These are phyloP conservation scores for Phocides pigmalion DNA, from an alignment of 1,140 invertebrate genomes.

Conservation along the genomic window DNA sequence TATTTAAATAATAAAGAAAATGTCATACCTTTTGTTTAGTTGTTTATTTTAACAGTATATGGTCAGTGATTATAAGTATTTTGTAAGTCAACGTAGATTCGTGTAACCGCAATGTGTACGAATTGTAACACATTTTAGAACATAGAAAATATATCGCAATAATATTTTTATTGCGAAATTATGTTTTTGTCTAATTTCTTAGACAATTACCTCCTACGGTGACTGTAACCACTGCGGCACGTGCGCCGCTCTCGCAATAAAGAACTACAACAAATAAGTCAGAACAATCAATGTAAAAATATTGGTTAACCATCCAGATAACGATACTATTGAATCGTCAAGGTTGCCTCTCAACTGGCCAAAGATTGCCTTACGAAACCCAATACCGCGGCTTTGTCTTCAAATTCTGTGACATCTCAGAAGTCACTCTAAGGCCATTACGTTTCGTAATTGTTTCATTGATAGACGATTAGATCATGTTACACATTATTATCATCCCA, in stretches of 20 bases:
- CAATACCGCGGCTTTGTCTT: slow-evolving; percentile 48
- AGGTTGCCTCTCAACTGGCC: slow-evolving; percentile 46
- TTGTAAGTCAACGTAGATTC: too few relatives aligned
- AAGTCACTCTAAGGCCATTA: slow-evolving; percentile 41
- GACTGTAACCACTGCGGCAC: slow-evolving; percentile 40
- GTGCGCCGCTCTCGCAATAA: slow-evolving; percentile 40
- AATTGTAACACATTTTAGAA: background rate
- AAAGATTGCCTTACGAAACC: slow-evolving; percentile 48
- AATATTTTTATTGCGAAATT: slow-evolving; percentile 15
- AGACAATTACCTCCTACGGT: slow-evolving; percentile 40
- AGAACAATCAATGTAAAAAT: slow-evolving; percentile 44
- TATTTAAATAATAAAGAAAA: too few relatives aligned
- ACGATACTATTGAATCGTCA: slow-evolving; percentile 50
- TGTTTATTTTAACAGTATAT: too few relatives aligned
- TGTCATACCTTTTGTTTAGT: too few relatives aligned
- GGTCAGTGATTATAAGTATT: too few relatives aligned
- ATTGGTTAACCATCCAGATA: slow-evolving; percentile 51
- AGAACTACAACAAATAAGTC: slow-evolving; percentile 29
- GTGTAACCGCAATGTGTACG: background rate
- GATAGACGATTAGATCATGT: slow-evolving; percentile 15
- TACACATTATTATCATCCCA: slow-evolving; percentile 5
- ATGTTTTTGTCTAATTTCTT: slow-evolving; percentile 37
- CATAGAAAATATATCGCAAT: slow-evolving; percentile 2
- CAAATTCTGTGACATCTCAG: slow-evolving; percentile 55
- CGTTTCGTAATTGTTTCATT: slow-evolving; percentile 23